A percentile compares a stretch with the other conserved stretches of the same genome.
phyloP scores from a whole-genome alignment of 2,888 invertebrate species.

The Tortrix viridana region DNA sequence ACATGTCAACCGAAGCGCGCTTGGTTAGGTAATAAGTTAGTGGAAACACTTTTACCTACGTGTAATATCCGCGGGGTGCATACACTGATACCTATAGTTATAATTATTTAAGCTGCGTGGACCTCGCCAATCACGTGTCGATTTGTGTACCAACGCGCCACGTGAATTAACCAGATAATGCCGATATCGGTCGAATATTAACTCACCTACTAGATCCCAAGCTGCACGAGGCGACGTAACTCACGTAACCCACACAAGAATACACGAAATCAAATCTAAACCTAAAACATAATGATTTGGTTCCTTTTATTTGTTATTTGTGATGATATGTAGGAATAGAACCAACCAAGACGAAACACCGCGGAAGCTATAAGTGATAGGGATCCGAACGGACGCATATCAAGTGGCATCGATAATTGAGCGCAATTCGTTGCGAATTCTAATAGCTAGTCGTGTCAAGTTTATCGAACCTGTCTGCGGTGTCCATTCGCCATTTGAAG shows the following conservation, averaged over 20 bases:
- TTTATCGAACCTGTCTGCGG: conserved; percentile 32
- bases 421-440: conserved; percentile 33
- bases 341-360: conserved; percentile 16
- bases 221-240: no score
- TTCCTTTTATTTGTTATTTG: no score
- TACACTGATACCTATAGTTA: neutral
- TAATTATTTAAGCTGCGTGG: neutral
- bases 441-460: conserved; percentile 33
- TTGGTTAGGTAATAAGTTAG: neutral
- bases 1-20: conserved; percentile 1
- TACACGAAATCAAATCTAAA: no score
- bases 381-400: conserved; percentile 14
- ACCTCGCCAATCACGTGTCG: conserved; percentile 54
- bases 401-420: conserved; percentile 30
- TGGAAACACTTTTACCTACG: conserved; percentile 1
- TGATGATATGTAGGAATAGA: neutral
- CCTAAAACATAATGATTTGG: no score
- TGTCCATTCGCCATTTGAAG: conserved; percentile 42
- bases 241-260: no score
- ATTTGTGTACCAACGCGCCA: conserved; percentile 57
- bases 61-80: neutral
- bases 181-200: conserved; percentile 42
- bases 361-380: conserved; percentile 16
- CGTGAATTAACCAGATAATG: conserved; percentile 54
- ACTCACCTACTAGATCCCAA: no score